Percentiles rank a stretch among this genome's conserved stretches.
Evolutionary conservation across 2,113 vertebrate genomes (phyloP).

Genomic region (Spea bombifrons): DNA sequence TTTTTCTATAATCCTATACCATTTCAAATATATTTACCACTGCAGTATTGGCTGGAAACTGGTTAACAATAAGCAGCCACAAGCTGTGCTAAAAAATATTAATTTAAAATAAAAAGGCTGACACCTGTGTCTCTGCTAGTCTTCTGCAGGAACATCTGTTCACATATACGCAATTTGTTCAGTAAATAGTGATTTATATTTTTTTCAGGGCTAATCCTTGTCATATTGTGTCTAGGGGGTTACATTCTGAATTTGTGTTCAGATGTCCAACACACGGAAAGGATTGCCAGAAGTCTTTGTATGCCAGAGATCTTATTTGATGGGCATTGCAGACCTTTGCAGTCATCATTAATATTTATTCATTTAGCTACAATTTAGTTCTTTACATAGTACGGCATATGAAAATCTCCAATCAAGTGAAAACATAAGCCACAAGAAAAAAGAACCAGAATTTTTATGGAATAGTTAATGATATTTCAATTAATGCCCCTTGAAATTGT

Average conservation of each 20-base stretch:
- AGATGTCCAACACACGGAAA: neutral
- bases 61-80: conserved; percentile 13
- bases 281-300: neutral
- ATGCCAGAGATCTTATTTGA: too few species aligned
- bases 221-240: conserved; percentile 8
- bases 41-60: conserved; percentile 2
- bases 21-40: too few species aligned
- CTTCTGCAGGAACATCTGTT: conserved; percentile 31
- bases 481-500: too few species aligned
- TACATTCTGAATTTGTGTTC: conserved; percentile 5
- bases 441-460: too few species aligned
- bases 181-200: conserved; percentile 34
- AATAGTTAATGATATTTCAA: too few species aligned
- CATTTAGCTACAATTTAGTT: too few species aligned
- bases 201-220: conserved; percentile 2
- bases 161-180: conserved; percentile 19
- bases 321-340: neutral
- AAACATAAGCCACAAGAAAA: too few species aligned
- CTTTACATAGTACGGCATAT: too few species aligned
- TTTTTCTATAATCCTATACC: too few species aligned
- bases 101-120: conserved; percentile 12
- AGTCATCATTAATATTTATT: too few species aligned
- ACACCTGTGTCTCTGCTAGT: conserved; percentile 13
- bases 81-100: conserved; percentile 9
- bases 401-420: too few species aligned